phyloP scores from a whole-genome alignment of 2,888 invertebrate species.

The Drosophila crucigera region DNA sequence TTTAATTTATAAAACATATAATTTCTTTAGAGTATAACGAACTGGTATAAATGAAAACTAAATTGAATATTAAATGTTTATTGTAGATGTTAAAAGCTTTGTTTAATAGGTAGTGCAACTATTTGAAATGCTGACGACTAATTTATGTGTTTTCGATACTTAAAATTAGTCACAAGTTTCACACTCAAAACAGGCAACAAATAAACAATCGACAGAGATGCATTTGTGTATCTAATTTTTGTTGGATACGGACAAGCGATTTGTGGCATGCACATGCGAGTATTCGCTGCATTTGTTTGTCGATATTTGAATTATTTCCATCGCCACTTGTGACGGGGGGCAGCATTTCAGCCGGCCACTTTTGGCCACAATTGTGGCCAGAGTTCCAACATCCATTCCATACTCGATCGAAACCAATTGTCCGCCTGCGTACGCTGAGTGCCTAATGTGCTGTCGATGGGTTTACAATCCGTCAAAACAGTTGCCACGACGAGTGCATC shows the following conservation, averaged over 20 bases:
- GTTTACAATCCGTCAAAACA: slow-evolving; percentile 80
- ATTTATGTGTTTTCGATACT: slow-evolving; percentile 19
- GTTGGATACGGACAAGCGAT: slow-evolving; percentile 44
- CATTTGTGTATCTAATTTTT: slow-evolving; percentile 31
- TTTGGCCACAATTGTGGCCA: slow-evolving; percentile 74
- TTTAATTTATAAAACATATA: neutral
- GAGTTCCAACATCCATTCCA: slow-evolving; percentile 8
- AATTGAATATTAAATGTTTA: neutral
- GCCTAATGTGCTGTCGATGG: slow-evolving; percentile 76
- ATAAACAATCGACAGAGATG: slow-evolving; percentile 44
- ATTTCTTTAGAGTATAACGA: neutral
- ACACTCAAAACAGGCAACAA: slow-evolving; percentile 39
- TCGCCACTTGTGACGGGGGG: slow-evolving; percentile 46
- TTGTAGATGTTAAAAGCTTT: neutral
- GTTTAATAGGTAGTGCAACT: neutral
- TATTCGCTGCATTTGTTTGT: slow-evolving; percentile 58
- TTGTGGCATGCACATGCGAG: slow-evolving; percentile 49
- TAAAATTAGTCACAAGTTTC: slow-evolving; percentile 48
- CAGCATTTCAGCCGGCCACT: slow-evolving; percentile 54
- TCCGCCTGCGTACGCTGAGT: slow-evolving; percentile 57
- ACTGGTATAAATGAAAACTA: neutral
- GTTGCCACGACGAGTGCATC: slow-evolving; percentile 60
- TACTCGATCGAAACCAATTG: slow-evolving; percentile 59
- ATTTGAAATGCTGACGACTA: slow-evolving; percentile 3
- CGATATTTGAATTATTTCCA: slow-evolving; percentile 76